Base-by-base conservation (phyloP, 30 jellyfish, hydroid and myxozoan genomes). In the Aurelia aurita complex sp. Pacific region DNA sequence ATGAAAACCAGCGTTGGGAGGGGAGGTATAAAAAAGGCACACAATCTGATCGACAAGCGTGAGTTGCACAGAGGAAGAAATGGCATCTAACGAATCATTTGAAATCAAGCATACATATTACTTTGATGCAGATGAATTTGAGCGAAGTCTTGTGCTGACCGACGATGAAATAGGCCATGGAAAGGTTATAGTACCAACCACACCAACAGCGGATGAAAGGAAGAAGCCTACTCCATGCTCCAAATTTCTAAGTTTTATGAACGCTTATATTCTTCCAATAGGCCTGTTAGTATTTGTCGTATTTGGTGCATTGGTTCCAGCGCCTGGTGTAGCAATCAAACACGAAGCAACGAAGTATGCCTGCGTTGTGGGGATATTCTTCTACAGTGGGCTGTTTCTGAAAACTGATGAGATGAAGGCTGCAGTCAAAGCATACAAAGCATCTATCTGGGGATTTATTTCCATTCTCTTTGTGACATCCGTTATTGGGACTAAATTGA, bases 261-360 rank as follows among this genome's bases (percentile, higher is more conserved):
- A 84, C 69, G 88, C 83, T 36, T 90, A 94, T 66, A 52, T 69
- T 15, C 82, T 94, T 60, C 99, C 99, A 1, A 74, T 94, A 16
- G 97, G 95, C 43, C 90, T 94, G n/a, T 42, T 85, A 4, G 61
- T 74, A 13, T 89, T 87, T 14, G 96, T 94, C 6, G 57, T 86
- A n/a, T 70, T 94, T 85, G 99, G 99, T 14, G 92, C 91, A 17
- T 74, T 89, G n/a, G 90, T 89, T 4, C 99, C 99, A 29, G 76
- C 75, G 60, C 91, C 94, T 13, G 99, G 99, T 1, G 90, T 82
- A 10, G 86, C 94, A 10, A 84, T 94, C 38, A 67, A 83, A 42
- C 97, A 89, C 72, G 35, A 83, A 74, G 96, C 90, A n/a, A 89
- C 97, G 62, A 69, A 66, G 33, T 94, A 85, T 69, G 62, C 90